Evolutionary conservation across 1,140 invertebrate genomes (phyloP).

Genomic region (Andricus grossulariae): DNA sequence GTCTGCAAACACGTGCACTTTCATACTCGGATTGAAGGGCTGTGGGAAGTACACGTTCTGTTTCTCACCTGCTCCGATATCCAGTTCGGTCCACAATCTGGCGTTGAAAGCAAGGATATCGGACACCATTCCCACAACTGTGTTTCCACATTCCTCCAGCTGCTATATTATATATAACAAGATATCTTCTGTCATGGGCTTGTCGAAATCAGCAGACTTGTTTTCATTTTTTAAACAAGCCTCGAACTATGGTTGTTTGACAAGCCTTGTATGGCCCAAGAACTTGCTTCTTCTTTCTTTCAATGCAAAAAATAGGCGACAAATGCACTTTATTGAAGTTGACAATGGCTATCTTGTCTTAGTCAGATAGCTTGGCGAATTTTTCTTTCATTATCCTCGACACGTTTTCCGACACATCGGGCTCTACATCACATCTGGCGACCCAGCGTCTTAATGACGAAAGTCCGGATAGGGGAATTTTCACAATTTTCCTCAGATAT

Average conservation of each 20-base stretch:
- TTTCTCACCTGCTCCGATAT: conserved; percentile 10
- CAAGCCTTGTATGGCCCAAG: conserved; percentile 42
- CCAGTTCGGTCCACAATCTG: conserved; percentile 38
- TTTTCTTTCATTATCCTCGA: conserved; percentile 41
- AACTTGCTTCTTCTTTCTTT: conserved; percentile 33
- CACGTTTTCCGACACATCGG: conserved; percentile 34
- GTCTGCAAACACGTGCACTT: conserved; percentile 52
- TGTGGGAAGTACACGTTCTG: conserved; percentile 38
- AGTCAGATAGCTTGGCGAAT: too few species aligned
- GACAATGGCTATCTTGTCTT: too few species aligned
- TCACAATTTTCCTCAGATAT: conserved; percentile 43
- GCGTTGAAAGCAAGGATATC: too few species aligned
- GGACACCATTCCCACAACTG: too few species aligned
- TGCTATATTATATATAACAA: too few species aligned
- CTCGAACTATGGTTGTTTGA: too few species aligned
- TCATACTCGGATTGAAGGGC: conserved; percentile 27
- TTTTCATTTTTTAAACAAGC: conserved; percentile 61
- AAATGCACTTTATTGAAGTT: too few species aligned
- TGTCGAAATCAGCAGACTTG: conserved; percentile 62
- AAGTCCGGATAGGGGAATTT: conserved; percentile 45
- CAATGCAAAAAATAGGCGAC: conserved; percentile 33
- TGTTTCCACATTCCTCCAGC: too few species aligned
- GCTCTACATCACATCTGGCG: too few species aligned
- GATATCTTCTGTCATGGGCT: conserved; percentile 53
- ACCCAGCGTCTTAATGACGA: too few species aligned